phyloP scores from a whole-genome alignment of 2,113 vertebrate genomes.

The Protomyctophum bolini region DNA sequence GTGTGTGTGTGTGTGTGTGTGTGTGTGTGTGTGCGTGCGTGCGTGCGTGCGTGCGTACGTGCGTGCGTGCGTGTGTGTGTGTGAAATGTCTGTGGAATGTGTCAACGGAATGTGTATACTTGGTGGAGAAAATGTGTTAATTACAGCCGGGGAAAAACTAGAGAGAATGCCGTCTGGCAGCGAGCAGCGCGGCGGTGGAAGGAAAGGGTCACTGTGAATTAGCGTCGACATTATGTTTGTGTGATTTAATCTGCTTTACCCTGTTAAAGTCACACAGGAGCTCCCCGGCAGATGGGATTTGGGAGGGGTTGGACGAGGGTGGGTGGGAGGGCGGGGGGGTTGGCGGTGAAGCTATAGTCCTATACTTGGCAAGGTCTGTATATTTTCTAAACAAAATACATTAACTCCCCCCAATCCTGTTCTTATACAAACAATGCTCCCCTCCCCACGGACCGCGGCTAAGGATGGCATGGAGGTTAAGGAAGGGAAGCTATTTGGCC shows the following conservation, averaged over 20 bases:
- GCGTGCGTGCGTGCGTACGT: not conserved
- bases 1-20: no score
- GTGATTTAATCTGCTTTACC: slow-evolving; percentile 73
- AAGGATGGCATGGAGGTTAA: slow-evolving; percentile 69
- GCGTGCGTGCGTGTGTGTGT: no score
- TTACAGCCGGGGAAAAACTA: slow-evolving; percentile 35
- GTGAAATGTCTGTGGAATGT: slow-evolving; percentile 59
- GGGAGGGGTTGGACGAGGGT: slow-evolving; percentile 15
- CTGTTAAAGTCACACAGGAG: slow-evolving; percentile 64
- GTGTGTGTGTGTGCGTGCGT: no score
- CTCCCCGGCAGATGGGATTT: slow-evolving; percentile 67
- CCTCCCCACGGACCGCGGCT: slow-evolving; percentile 63
- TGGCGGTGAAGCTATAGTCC: slow-evolving; percentile 52
- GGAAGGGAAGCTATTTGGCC: slow-evolving; percentile 63
- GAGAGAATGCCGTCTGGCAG: slow-evolving; percentile 35
- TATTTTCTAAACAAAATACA: slow-evolving; percentile 75
- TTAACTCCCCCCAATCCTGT: slow-evolving; percentile 72
- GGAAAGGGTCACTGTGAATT: slow-evolving; percentile 69
- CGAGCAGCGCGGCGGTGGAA: not conserved
- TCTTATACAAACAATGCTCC: slow-evolving; percentile 69
- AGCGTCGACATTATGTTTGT: slow-evolving; percentile 63
- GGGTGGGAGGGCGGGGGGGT: not conserved
- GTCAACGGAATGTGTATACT: slow-evolving; percentile 59
- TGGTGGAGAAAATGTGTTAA: slow-evolving; percentile 59
- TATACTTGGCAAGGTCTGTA: slow-evolving; percentile 67